These are phyloP conservation scores for Hemichromis elongatus DNA, from an alignment of 2,113 vertebrate species.

Conservation along the genomic window DNA sequence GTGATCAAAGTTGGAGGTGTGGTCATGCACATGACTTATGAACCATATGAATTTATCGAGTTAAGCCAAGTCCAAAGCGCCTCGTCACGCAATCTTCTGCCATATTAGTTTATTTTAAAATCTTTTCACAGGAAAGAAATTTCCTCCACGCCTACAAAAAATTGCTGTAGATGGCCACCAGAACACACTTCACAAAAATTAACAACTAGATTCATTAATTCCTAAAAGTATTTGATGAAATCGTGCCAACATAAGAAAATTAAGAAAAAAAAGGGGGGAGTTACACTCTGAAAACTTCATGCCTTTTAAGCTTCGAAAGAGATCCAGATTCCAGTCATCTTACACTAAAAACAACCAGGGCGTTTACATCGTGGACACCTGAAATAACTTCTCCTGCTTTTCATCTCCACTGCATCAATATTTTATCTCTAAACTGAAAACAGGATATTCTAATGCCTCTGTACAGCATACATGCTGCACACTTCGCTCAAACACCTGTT, in stretches of 20 bases:
- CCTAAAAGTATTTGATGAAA: background rate
- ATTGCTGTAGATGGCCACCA: background rate
- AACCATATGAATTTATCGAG: background rate
- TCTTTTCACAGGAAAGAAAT: background rate
- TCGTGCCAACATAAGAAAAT: background rate
- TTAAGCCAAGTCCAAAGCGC: background rate
- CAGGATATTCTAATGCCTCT: background rate
- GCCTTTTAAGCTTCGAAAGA: background rate
- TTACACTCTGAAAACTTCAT: background rate
- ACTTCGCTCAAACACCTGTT: background rate
- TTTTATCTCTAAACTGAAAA: background rate
- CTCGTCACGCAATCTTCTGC: background rate
- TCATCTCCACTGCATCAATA: background rate
- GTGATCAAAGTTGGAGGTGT: background rate
- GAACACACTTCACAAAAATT: background rate
- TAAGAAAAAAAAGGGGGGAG: background rate
- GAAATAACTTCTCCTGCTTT: background rate
- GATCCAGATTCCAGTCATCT: background rate
- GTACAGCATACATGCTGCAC: background rate
- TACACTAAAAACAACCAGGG: background rate
- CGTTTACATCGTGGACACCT: background rate
- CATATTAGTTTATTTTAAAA: background rate
- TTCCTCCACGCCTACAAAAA: background rate
- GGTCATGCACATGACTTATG: background rate
- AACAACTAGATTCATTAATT: background rate